Conservation (phyloP, 2,888 invertebrate species). For the Eucriotettix oculatus region DNA sequence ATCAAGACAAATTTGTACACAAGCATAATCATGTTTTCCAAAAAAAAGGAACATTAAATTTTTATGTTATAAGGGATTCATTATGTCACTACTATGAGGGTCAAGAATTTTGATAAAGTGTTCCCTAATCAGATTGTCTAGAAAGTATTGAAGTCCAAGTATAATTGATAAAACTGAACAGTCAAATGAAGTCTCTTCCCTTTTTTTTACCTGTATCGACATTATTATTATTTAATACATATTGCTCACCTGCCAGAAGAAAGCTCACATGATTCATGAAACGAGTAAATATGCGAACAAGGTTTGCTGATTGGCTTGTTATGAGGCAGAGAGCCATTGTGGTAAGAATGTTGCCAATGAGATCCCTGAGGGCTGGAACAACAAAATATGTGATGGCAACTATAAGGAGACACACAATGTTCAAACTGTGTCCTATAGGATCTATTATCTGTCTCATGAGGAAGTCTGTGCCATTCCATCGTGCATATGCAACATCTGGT, state of each 20-base stretch:
- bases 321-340: slow-evolving; percentile 65
- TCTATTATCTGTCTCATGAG: slow-evolving; percentile 58
- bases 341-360: slow-evolving; percentile 71
- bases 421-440: slow-evolving; percentile 57
- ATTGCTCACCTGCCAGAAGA: slow-evolving; percentile 50
- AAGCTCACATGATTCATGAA: slow-evolving; percentile 66
- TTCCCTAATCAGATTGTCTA: neutral
- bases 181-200: too few relatives aligned
- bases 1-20: too few relatives aligned
- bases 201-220: too few relatives aligned
- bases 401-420: slow-evolving; percentile 49
- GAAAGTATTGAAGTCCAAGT: too few relatives aligned
- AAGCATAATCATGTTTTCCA: too few relatives aligned
- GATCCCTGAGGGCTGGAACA: slow-evolving; percentile 62
- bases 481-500: slow-evolving; percentile 50
- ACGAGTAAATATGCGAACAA: slow-evolving; percentile 63
- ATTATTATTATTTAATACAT: neutral
- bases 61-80: too few relatives aligned
- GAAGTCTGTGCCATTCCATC: slow-evolving; percentile 51
- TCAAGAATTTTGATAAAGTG: too few relatives aligned
- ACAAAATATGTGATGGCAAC: slow-evolving; percentile 70
- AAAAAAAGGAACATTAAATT: too few relatives aligned
- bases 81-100: too few relatives aligned
- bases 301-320: slow-evolving; percentile 57
- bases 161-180: too few relatives aligned